phyloP scores from a whole-genome alignment of 2,113 vertebrate species.

The Leptodactylus fuscus region DNA sequence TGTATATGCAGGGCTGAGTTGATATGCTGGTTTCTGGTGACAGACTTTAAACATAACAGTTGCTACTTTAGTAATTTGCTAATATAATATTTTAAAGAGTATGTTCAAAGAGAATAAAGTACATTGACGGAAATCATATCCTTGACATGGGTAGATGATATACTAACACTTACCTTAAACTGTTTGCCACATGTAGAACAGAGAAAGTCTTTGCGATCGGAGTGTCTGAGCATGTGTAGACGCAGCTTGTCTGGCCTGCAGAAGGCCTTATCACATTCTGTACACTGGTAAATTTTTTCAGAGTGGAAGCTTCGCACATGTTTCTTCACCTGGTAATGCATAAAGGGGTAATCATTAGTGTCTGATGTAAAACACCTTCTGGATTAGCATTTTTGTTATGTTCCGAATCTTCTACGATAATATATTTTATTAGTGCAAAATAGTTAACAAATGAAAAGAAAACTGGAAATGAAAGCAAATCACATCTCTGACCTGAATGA shows the following conservation, averaged over 20 bases:
- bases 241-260: slow-evolving; percentile 95
- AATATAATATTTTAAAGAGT: too few relatives aligned
- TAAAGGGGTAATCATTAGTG: slow-evolving; percentile 26
- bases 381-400: neutral
- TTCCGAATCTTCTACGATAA: neutral
- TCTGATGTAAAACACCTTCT: slow-evolving; percentile 35
- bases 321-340: slow-evolving; percentile 86
- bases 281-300: slow-evolving; percentile 95
- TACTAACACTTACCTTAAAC: slow-evolving; percentile 83
- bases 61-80: too few relatives aligned
- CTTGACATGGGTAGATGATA: neutral
- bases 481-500: slow-evolving; percentile 85
- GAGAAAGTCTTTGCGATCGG: slow-evolving; percentile 95
- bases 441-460: too few relatives aligned
- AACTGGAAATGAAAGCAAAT: neutral
- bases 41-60: too few relatives aligned
- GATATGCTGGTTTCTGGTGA: too few relatives aligned
- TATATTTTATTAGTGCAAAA: too few relatives aligned
- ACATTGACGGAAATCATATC: too few relatives aligned
- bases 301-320: slow-evolving; percentile 97
- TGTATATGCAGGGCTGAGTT: too few relatives aligned
- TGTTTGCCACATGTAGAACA: slow-evolving; percentile 98
- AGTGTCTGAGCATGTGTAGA: slow-evolving; percentile 95
- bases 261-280: slow-evolving; percentile 96
- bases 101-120: too few relatives aligned